These are phyloP conservation scores for Nasonia giraulti DNA, from an alignment of 1,140 invertebrate species.

Conservation along the genomic window DNA sequence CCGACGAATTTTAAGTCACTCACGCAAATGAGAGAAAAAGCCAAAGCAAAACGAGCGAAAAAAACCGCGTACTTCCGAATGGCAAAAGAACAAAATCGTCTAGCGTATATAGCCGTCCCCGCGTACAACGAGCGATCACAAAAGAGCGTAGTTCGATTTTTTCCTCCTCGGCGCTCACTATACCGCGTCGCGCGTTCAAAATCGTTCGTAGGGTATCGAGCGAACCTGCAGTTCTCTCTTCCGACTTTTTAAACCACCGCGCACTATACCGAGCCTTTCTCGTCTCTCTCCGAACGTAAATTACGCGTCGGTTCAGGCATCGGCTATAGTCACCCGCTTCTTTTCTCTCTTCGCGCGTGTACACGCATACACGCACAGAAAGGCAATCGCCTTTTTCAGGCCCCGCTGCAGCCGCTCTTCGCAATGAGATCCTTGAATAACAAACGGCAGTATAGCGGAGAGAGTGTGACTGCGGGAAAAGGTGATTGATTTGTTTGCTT, in stretches of 20 bases:
- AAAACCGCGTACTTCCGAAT: slow-evolving; percentile 4
- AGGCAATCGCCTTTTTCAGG: slow-evolving; percentile 17
- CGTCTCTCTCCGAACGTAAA: slow-evolving; percentile 16
- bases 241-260: slow-evolving; percentile 10
- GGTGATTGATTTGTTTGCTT: slow-evolving; percentile 32
- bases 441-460: neutral
- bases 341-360: neutral
- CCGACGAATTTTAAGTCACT: neutral
- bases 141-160: slow-evolving; percentile 11
- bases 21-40: neutral
- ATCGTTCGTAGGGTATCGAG: slow-evolving; percentile 25
- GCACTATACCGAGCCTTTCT: neutral
- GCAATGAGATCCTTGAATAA: slow-evolving; percentile 39
- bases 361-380: neutral
- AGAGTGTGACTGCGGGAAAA: neutral
- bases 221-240: neutral
- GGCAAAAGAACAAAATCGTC: slow-evolving; percentile 40
- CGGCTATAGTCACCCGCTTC: neutral
- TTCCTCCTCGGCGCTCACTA: neutral
- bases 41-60: neutral
- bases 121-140: neutral
- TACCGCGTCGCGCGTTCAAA: neutral
- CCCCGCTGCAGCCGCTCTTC: neutral
- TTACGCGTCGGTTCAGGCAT: slow-evolving; percentile 8
- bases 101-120: neutral